Evolutionary conservation across 2,797 vertebrate genomes (phyloP), one percentile per base, ranked within the genome.

Genomic region (Characodon lateralis): DNA sequence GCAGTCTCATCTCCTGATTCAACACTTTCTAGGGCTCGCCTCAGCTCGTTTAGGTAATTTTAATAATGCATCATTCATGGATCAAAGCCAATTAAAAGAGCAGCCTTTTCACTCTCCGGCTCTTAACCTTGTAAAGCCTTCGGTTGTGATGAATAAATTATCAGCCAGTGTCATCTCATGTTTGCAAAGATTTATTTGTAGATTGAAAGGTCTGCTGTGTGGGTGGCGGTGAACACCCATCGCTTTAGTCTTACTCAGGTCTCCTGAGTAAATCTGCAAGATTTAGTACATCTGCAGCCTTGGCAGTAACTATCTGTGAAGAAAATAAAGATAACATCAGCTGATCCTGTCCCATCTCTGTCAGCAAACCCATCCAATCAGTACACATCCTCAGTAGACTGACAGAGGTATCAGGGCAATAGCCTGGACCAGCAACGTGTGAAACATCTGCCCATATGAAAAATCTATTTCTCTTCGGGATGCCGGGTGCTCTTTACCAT

Each of bases 51-150:
- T 85, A 88, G 81, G 82, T 73, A 71, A 84, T 92, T 89, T 96
- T 85, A 93, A 95, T 95, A 93, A 95, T 94, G 86, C 92, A 94
- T 93, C 83, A 93, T 92, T 86, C 84, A 77, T 84, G 77, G 89
- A 94, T 94, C 90, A 93, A 89, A 94, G 80, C 69, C 91, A 92
- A 95, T 95, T 95, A 95, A 94, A 93, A 91, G 76, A 80, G 69
- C 77, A 77, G 87, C 78, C 78, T 90, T 91, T 94, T 93, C 89
- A 93, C 91, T 94, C 84, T 74, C 63, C 82, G 80, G 83, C 89
- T 93, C 87, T 93, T 93, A 91, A 93, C 90, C 92, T 92, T 87
- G 84, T 71, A 71, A 84, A 83, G 82, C 73, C 86, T 87, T 82
- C 73, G 76, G 76, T 86, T 88, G 79, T 91, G 85, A 48, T 95